Evolutionary conservation across 2,113 vertebrate species (phyloP).

Genomic region (Cynocephalus volans): DNA sequence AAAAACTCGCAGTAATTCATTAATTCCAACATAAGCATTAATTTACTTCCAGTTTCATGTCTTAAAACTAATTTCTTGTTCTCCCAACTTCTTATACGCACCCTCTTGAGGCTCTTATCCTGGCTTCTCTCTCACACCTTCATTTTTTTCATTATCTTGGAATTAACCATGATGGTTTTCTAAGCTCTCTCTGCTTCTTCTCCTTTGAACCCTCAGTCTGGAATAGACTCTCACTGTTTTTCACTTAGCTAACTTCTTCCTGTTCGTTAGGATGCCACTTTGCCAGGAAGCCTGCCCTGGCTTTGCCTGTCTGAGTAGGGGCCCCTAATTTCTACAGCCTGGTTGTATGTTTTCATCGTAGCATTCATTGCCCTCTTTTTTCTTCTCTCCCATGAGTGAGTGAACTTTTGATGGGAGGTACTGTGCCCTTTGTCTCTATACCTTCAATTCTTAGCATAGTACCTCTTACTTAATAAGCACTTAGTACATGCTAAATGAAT

Average conservation of each 20-base stretch:
- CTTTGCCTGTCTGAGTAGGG: fast-evolving
- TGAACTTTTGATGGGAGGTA: not conserved
- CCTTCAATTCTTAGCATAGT: not conserved
- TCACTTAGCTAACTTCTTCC: not conserved
- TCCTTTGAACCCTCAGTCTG: not conserved
- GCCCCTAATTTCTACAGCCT: no score
- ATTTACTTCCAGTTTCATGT: not conserved
- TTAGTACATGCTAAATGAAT: not conserved
- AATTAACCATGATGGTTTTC: not conserved
- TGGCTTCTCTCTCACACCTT: not conserved
- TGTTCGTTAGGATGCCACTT: not conserved
- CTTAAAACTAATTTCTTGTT: not conserved
- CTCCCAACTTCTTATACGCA: not conserved
- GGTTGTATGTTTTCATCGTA: not conserved
- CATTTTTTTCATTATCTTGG: not conserved
- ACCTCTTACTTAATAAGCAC: not conserved
- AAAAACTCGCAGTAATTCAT: not conserved
- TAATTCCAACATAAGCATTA: not conserved
- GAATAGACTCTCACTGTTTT: not conserved
- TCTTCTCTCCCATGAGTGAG: not conserved
- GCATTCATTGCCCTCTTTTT: not conserved
- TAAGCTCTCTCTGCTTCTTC: not conserved
- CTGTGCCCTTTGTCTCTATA: not conserved
- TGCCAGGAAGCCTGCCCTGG: not conserved
- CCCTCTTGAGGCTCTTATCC: not conserved